Evolutionary conservation across 2,797 vertebrate species (phyloP).

Genomic region (Mallotus villosus): DNA sequence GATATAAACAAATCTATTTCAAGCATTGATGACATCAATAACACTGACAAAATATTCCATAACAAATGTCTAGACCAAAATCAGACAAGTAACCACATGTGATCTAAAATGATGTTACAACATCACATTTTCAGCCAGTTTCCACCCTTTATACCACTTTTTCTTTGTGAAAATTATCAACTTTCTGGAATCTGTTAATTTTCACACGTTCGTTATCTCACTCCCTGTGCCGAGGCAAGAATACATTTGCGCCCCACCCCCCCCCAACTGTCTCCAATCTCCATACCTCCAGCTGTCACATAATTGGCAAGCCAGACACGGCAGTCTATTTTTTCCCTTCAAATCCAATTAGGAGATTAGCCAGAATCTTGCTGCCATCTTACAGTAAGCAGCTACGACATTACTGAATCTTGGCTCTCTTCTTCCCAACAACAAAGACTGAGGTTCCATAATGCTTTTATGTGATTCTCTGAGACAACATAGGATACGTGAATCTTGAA

Average conservation of each 20-base stretch:
- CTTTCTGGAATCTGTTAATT: slow-evolving; percentile 69
- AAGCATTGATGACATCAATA: too few relatives aligned
- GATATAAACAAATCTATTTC: background rate
- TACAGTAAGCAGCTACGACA: slow-evolving; percentile 70
- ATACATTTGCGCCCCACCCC: slow-evolving; percentile 73
- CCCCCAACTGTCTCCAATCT: slow-evolving; percentile 59
- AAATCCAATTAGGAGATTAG: slow-evolving; percentile 84
- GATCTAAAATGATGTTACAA: background rate
- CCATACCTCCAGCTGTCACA: slow-evolving; percentile 79
- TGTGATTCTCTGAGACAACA: background rate
- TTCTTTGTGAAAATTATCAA: slow-evolving; percentile 74
- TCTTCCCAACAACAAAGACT: slow-evolving; percentile 36
- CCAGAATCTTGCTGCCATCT: slow-evolving; percentile 74
- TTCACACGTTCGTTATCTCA: slow-evolving; percentile 74
- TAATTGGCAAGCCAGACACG: slow-evolving; percentile 77
- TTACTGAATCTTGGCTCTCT: slow-evolving; percentile 23
- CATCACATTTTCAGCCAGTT: slow-evolving; percentile 34
- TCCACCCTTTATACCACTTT: slow-evolving; percentile 30
- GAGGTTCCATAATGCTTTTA: background rate
- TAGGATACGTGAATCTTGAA: background rate
- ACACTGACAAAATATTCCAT: background rate
- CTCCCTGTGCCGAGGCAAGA: slow-evolving; percentile 56
- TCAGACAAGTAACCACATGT: background rate
- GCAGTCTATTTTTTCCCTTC: slow-evolving; percentile 76
- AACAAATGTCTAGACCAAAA: background rate